Evolutionary conservation across 35 echinoderm and acorn worm genomes (phyloP), one percentile per base, ranked within the genome.

Genomic region (Heliocidaris tuberculata): DNA sequence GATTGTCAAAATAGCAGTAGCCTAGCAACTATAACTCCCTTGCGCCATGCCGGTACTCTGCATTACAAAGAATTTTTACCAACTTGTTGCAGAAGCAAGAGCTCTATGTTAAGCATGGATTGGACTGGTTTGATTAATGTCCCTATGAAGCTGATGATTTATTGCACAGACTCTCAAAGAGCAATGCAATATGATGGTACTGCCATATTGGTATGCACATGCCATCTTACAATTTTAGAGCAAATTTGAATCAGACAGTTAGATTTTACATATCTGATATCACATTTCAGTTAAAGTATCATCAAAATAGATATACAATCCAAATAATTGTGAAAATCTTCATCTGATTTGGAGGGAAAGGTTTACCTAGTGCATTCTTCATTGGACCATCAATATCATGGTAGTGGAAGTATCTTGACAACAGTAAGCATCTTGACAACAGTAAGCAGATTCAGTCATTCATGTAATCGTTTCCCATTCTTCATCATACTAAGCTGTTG

Each of bases 11-110:
- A 78, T 78, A 24, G 21, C 65, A 24, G 65, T 78, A 78, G 19
- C 65, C 65, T 78, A 78, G 65, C 65, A 78, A 78, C 65, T 78
- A 19, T n/a, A 78, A 78, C 65, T 78, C 65, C 65, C 65, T 78
- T 78, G 65, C 27, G 65, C 19, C 27, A 27, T 19, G 65, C 21
- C 27, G 21, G 65, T 78, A 7, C 65, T 78, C 65, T 78, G 7
- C 65, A 27, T 78, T 78, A 78, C 7, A 27, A 13, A 56, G 52
- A 10, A 9, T 56, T 56, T 78, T 78, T n/a, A 78, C 65, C 65
- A 7, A 78, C 19, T 78, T 78, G 65, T 78, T 78, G 65, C 27
- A 78, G 65, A 78, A 78, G 65, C 65, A 29, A 78, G 65, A 78
- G 65, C 65, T 78, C 65, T 78, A 5, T 78, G 19, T 78, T 27